Evolutionary conservation across 2,888 invertebrate genomes (phyloP), one percentile per base, ranked within the genome.

Genomic region (Drosophila nr. perissopoda): DNA sequence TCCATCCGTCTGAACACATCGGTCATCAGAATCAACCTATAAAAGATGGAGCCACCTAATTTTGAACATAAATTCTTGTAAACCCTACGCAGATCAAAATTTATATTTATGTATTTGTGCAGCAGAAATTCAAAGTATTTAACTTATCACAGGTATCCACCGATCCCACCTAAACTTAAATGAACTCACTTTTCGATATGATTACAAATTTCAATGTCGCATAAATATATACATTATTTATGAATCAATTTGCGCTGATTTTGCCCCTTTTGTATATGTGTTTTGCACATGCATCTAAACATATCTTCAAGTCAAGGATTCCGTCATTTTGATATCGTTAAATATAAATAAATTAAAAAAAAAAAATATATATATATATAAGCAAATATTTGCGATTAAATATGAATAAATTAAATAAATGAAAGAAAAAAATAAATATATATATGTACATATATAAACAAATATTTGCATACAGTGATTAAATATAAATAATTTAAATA

Each of bases 271-370:
- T 8, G 13, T 7, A 13, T 11, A n/a, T n/a, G n/a, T n/a, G n/a
- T n/a, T n/a, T n/a, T n/a, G n/a, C n/a, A n/a, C n/a, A n/a, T 21
- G 1, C 21, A 4, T 0, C 21, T 6, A 7, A 13, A n/a, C 2
- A 46, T 42, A 13, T 13, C 4, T 21, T 13, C 0, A 5, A 6
- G 36, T 2, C 36, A 6, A 6, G 36, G 34, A 25, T n/a, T n/a
- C n/a, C n/a, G n/a, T n/a, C n/a, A n/a, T n/a, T n/a, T n/a, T n/a
- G n/a, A n/a, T n/a, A n/a, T n/a, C n/a, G n/a, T n/a, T n/a, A n/a
- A n/a, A n/a, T n/a, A n/a, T n/a, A n/a, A n/a, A n/a, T n/a, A n/a
- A n/a, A n/a, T n/a, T n/a, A n/a, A n/a, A n/a, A n/a, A n/a, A n/a
- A n/a, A n/a, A n/a, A n/a, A n/a, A n/a, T n/a, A n/a, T n/a, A n/a